These are phyloP conservation scores for Salticus scenicus DNA, from an alignment of 2,888 invertebrate genomes.

Conservation along the genomic window DNA sequence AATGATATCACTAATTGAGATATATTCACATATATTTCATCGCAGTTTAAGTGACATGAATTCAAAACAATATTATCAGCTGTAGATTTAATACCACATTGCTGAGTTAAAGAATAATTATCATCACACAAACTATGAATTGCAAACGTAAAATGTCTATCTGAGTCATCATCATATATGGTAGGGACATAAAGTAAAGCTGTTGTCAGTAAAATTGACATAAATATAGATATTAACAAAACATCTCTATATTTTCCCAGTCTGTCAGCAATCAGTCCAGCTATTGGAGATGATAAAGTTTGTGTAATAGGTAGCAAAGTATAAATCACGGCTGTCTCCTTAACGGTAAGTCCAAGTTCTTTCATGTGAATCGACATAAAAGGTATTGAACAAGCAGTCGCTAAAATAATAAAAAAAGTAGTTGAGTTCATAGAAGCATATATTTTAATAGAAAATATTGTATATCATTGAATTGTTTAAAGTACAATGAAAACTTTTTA, in stretches of 20 bases:
- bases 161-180: neutral
- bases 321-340: conserved; percentile 91
- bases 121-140: neutral
- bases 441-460: too few species aligned
- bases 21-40: neutral
- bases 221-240: conserved; percentile 84
- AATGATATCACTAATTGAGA: neutral
- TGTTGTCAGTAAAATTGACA: conserved; percentile 87
- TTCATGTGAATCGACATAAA: conserved; percentile 94
- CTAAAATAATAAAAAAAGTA: conserved; percentile 77
- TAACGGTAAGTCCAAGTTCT: conserved; percentile 88
- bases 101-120: neutral
- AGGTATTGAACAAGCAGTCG: conserved; percentile 87
- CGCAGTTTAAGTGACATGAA: neutral
- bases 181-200: conserved; percentile 80
- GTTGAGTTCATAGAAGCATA: neutral
- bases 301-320: conserved; percentile 89
- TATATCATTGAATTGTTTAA: too few species aligned
- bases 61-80: neutral
- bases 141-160: neutral
- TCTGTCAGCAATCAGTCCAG: conserved; percentile 85
- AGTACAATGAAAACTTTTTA: too few species aligned
- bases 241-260: conserved; percentile 90
- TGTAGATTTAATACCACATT: neutral
- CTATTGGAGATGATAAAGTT: conserved; percentile 88